phyloP scores from a whole-genome alignment of 2,797 vertebrate genomes.

The Antennarius maculatus region DNA sequence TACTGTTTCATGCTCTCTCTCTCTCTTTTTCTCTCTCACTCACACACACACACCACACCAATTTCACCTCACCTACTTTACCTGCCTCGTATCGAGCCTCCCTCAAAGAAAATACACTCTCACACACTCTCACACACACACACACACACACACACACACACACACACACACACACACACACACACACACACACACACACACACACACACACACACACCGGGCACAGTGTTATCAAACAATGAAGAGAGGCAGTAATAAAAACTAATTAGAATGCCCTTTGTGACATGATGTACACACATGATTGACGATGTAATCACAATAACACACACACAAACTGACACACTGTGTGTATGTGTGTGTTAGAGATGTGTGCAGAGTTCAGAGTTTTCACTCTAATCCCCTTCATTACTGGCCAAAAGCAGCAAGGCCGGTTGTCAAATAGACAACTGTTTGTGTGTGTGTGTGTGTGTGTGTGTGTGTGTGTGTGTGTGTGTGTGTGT shows the following conservation, averaged over 20 bases:
- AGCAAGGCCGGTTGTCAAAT: slow-evolving; percentile 15
- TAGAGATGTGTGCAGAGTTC: slow-evolving; percentile 28
- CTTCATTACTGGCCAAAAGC: slow-evolving; percentile 50
- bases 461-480: slow-evolving; percentile 4
- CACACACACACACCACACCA: neutral
- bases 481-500: slow-evolving; percentile 9
- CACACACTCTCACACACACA: neutral
- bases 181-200: neutral
- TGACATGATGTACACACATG: slow-evolving; percentile 11
- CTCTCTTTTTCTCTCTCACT: neutral
- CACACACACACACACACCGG: neutral
- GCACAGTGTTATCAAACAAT: neutral
- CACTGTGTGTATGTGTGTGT: slow-evolving; percentile 25
- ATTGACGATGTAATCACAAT: slow-evolving; percentile 2
- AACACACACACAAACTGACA: slow-evolving; percentile 12
- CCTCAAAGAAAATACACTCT: slow-evolving; percentile 2
- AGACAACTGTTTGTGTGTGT: neutral
- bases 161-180: neutral
- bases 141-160: slow-evolving; percentile 13
- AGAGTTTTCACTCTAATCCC: slow-evolving; percentile 52
- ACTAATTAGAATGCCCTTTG: slow-evolving; percentile 23
- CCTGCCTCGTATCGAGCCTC: neutral
- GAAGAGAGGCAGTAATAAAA: slow-evolving; percentile 33
- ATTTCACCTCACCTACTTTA: slow-evolving; percentile 4
- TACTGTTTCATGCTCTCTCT: neutral